Conservation (phyloP, 1,140 invertebrate species). For the Micrasema longulum region DNA sequence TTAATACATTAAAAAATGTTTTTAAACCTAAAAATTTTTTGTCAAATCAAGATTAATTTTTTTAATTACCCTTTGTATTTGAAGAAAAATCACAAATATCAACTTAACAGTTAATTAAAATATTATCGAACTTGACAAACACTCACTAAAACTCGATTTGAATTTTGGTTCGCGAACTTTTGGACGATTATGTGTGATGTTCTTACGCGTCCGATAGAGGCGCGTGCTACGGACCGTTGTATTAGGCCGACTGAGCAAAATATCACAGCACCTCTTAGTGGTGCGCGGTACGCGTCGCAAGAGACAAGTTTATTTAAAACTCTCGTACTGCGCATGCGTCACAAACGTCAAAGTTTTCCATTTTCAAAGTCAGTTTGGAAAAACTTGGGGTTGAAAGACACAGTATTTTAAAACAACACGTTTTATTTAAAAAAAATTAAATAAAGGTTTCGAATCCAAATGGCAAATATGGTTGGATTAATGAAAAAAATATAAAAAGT, state of each 20-base stretch:
- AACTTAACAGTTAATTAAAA: not conserved
- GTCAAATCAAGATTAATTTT: no score
- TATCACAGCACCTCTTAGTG: no score
- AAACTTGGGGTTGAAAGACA: not conserved
- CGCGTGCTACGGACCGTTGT: conserved; percentile 2
- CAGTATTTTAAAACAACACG: not conserved
- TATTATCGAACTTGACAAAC: not conserved
- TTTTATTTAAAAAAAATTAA: not conserved
- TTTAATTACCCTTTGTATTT: not conserved
- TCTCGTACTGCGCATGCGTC: not conserved
- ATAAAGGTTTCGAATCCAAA: no score
- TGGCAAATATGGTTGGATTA: no score
- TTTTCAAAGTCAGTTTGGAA: not conserved
- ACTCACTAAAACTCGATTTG: not conserved
- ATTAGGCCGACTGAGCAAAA: conserved; percentile 1
- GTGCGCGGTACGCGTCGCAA: no score
- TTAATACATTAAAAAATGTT: no score
- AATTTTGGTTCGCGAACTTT: not conserved
- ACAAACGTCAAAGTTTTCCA: conserved; percentile 12
- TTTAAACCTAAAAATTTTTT: no score
- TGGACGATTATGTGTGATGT: not conserved
- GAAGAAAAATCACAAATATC: not conserved
- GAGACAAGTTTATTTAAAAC: not conserved
- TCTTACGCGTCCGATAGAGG: not conserved
- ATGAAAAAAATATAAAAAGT: no score